These are phyloP conservation scores for Odobenus rosmarus DNA, from an alignment of 2,113 vertebrate genomes.

Conservation along the genomic window DNA sequence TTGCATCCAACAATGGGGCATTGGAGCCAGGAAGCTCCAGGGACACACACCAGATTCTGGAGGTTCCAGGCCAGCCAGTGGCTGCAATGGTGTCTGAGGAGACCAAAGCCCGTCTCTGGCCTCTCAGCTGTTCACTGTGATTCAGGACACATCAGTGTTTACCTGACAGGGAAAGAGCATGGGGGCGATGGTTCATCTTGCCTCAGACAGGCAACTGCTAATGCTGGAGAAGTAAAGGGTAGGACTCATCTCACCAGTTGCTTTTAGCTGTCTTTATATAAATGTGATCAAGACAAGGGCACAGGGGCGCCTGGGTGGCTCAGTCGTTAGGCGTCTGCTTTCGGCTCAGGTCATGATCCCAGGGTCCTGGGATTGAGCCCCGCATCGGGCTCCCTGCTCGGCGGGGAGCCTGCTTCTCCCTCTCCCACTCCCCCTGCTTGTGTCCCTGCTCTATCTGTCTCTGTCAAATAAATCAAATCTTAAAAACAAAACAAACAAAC, in stretches of 20 bases:
- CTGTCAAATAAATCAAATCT: too few species aligned
- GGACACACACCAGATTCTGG: not conserved
- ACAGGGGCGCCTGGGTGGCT: too few species aligned
- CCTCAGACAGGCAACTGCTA: not conserved
- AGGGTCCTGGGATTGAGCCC: too few species aligned
- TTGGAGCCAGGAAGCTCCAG: slow-evolving; percentile 4
- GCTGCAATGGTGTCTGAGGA: not conserved
- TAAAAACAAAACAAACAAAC: too few species aligned
- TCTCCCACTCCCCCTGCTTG: too few species aligned
- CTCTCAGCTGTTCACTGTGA: not conserved
- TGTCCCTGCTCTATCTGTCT: too few species aligned
- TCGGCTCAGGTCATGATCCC: too few species aligned
- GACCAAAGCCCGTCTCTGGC: not conserved
- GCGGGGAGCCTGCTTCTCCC: too few species aligned
- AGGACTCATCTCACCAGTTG: not conserved
- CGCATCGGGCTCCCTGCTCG: too few species aligned
- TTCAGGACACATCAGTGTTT: not conserved
- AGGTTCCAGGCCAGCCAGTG: not conserved
- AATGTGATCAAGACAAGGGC: not conserved
- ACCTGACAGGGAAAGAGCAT: not conserved
- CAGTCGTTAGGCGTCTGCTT: too few species aligned
- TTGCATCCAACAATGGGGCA: not conserved
- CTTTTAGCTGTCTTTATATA: not conserved
- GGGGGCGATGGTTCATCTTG: not conserved
- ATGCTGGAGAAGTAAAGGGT: too few species aligned